Percentiles rank a stretch among this genome's conserved stretches.
These are phyloP conservation scores for Lophochroa leadbeateri DNA, from an alignment of 2,113 vertebrate species.

Conservation along the genomic window DNA sequence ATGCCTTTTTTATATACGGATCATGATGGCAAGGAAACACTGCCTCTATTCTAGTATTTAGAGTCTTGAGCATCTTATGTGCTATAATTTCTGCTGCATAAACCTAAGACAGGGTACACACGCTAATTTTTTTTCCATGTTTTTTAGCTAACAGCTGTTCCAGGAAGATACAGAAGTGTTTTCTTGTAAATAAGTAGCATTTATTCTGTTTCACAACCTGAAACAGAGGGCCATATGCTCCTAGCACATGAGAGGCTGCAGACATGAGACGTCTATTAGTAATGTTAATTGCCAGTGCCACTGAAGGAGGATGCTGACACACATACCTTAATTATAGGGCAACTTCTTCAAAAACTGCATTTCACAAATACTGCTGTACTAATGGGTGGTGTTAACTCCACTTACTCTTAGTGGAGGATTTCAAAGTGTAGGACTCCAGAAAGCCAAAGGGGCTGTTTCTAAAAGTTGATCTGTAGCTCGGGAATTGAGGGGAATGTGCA, in stretches of 20 bases:
- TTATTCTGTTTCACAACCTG: neutral
- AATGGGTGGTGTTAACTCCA: neutral
- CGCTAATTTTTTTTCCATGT: neutral
- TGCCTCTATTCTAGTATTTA: neutral
- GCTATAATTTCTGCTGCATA: neutral
- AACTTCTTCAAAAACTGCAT: constrained; percentile 1
- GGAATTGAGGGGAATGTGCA: neutral
- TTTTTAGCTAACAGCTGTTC: neutral
- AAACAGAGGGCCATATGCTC: neutral
- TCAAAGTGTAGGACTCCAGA: neutral
- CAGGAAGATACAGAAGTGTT: neutral
- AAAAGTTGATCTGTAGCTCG: neutral
- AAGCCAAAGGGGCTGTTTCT: neutral
- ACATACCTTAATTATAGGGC: constrained; percentile 43
- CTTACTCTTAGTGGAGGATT: constrained; percentile 2
- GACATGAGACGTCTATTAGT: constrained; percentile 34
- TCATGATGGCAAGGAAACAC: neutral
- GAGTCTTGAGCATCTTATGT: neutral
- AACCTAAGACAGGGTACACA: neutral
- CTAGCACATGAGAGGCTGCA: neutral
- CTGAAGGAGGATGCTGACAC: constrained; percentile 44
- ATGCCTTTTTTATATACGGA: neutral
- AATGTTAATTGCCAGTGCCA: constrained; percentile 29
- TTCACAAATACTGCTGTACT: constrained; percentile 1
- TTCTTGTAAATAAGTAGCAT: neutral